A percentile compares a stretch with the other conserved stretches of the same genome.
Evolutionary conservation across 1,140 invertebrate genomes (phyloP).

Genomic region (Drosophila saltans): DNA sequence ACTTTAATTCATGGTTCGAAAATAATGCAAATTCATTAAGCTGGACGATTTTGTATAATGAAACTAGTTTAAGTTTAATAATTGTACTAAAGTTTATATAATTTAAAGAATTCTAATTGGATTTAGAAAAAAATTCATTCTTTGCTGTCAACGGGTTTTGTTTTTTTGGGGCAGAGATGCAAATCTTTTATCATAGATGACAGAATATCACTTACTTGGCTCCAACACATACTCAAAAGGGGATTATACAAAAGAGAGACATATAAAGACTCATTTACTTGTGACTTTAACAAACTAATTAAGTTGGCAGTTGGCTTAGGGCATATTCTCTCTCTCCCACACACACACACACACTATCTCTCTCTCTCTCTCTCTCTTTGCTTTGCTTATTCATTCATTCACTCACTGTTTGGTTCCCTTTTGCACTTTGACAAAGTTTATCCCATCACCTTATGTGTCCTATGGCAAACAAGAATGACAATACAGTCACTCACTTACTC

Average conservation of each 20-base stretch:
- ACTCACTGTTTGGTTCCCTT: neutral
- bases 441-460: constrained; percentile 8
- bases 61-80: neutral
- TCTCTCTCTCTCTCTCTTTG: no score
- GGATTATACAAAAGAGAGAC: neutral
- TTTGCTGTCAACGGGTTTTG: no score
- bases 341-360: no score
- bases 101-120: no score
- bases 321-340: neutral
- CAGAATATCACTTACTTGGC: constrained; percentile 4
- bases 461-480: constrained; percentile 22
- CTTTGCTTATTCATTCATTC: no score
- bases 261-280: neutral
- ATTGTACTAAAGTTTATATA: no score
- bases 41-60: neutral
- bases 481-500: constrained; percentile 6
- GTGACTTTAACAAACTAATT: constrained; percentile 52
- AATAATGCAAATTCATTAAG: neutral
- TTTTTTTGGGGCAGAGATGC: neutral
- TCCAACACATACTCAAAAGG: constrained; percentile 1
- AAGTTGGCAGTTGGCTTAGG: constrained; percentile 42
- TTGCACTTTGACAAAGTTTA: constrained; percentile 8
- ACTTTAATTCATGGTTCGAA: neutral
- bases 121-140: no score
- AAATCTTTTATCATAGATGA: neutral